Percentiles rank a stretch among this genome's conserved stretches.
These are phyloP conservation scores for Sitta carolinensis DNA, from an alignment of 2,797 vertebrate genomes.

Conservation along the genomic window DNA sequence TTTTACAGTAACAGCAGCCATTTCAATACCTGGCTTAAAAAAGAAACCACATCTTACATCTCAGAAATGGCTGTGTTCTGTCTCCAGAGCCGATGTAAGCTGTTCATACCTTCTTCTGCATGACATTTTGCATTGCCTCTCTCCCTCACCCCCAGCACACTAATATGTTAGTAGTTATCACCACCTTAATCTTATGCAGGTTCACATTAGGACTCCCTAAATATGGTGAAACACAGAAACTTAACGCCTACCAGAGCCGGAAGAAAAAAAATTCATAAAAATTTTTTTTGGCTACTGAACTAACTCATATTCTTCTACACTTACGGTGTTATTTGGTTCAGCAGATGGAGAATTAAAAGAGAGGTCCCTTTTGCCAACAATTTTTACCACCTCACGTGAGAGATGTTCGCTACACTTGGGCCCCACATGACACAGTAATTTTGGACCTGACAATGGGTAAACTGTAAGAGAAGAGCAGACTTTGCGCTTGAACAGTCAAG, in stretches of 20 bases:
- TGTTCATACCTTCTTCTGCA: not conserved
- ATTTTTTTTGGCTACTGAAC: constrained; percentile 22
- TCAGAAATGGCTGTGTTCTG: not conserved
- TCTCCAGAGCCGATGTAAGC: constrained; percentile 3
- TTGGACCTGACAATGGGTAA: not conserved
- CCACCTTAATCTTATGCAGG: not conserved
- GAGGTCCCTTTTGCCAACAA: constrained; percentile 18
- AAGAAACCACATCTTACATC: constrained; percentile 26
- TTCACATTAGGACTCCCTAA: constrained; percentile 34
- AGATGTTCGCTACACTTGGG: not conserved
- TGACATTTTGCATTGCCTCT: not conserved
- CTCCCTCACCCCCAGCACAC: not conserved
- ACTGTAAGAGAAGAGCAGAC: not conserved
- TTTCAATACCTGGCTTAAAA: constrained; percentile 52
- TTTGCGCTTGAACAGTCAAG: not conserved
- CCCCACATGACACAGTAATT: not conserved
- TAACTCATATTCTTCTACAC: constrained; percentile 7
- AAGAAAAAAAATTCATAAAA: not conserved
- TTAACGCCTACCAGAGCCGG: not conserved
- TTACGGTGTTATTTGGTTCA: constrained; percentile 8
- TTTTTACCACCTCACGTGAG: constrained; percentile 6
- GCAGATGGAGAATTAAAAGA: constrained; percentile 36
- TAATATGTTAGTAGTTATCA: not conserved
- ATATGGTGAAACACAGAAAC: constrained; percentile 7
- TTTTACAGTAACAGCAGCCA: constrained; percentile 50